A percentile compares a stretch with the other conserved stretches of the same genome.
Evolutionary conservation across 2,113 vertebrate genomes (phyloP).

Genomic region (Grallaria varia): DNA sequence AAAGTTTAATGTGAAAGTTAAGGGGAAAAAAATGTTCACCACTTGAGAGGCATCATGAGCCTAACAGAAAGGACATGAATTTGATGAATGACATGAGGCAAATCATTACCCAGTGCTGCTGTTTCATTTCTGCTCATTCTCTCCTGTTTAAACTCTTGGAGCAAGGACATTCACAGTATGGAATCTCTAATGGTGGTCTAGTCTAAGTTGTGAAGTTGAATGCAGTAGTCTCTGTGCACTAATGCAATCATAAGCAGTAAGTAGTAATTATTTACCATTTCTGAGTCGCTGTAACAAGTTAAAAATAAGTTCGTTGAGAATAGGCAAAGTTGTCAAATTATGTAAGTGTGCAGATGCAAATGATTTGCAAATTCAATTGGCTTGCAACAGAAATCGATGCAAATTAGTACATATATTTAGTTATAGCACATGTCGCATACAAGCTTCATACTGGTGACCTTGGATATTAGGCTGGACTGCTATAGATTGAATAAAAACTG

Average conservation of each 20-base stretch:
- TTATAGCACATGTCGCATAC: neutral
- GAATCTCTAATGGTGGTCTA: neutral
- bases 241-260: neutral
- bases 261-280: conserved; percentile 15
- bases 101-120: neutral
- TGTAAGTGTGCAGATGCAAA: conserved; percentile 23
- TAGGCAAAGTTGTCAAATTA: conserved; percentile 33
- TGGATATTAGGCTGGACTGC: neutral
- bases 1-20: conserved; percentile 40
- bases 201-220: neutral
- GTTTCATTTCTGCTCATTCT: neutral
- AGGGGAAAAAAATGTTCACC: neutral
- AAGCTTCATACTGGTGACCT: conserved; percentile 11
- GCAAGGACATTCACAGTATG: neutral
- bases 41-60: neutral
- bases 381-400: neutral
- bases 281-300: neutral
- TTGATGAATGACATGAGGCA: neutral
- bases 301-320: conserved; percentile 20
- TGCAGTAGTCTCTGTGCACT: neutral
- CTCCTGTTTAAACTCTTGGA: neutral
- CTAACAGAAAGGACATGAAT: neutral
- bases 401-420: conserved; percentile 34
- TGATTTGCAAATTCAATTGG: conserved; percentile 36
- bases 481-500: neutral